These are phyloP conservation scores for Melanotaenia nigrans DNA, from an alignment of 2,797 vertebrate genomes.

Conservation along the genomic window DNA sequence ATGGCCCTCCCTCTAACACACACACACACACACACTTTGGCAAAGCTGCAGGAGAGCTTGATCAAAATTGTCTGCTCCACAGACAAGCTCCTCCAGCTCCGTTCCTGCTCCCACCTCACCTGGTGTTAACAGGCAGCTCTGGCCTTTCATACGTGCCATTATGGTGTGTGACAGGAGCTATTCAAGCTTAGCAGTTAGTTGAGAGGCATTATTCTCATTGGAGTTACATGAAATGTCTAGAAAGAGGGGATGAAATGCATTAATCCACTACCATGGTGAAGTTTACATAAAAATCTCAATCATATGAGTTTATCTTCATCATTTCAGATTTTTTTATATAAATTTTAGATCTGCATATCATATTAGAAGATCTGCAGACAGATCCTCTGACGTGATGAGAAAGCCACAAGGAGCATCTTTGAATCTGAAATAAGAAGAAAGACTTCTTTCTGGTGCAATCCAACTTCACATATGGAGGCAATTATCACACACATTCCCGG, in stretches of 20 bases:
- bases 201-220: conserved; percentile 28
- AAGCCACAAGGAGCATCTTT: conserved; percentile 10
- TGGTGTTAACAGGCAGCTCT: conserved; percentile 60
- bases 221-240: conserved; percentile 13
- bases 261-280: conserved; percentile 11
- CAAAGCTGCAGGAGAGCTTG: conserved; percentile 64
- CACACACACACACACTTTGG: conserved; percentile 41
- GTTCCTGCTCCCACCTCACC: conserved; percentile 64
- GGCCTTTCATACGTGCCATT: conserved; percentile 60
- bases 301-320: neutral
- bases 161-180: conserved; percentile 60
- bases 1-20: conserved; percentile 35
- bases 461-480: conserved; percentile 22
- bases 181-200: conserved; percentile 52
- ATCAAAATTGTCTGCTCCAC: conserved; percentile 61
- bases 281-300: neutral
- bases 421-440: conserved; percentile 26
- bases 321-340: neutral
- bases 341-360: neutral
- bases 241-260: conserved; percentile 8
- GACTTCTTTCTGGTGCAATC: conserved; percentile 29
- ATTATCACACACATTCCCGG: conserved; percentile 40
- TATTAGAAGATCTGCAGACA: conserved; percentile 12
- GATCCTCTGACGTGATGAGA: conserved; percentile 10
- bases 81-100: conserved; percentile 50